phyloP scores from a whole-genome alignment of 1,140 invertebrate genomes.

The Leptoteleia sp. region DNA sequence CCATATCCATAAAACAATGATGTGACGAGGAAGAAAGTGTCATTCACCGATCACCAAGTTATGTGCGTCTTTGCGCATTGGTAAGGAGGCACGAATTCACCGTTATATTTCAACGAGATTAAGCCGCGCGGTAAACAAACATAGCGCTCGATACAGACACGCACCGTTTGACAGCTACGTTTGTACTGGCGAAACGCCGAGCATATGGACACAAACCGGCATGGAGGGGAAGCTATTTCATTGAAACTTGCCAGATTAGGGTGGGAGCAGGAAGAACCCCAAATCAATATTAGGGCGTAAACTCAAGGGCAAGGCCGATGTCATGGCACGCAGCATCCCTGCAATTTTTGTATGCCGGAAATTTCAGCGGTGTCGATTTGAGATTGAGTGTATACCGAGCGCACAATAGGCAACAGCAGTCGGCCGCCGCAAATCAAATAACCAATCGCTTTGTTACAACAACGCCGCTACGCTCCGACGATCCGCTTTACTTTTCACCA shows the following conservation, averaged over 20 bases:
- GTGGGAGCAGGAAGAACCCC: conserved; percentile 66
- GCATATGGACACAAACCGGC: conserved; percentile 69
- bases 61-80: too few relatives aligned
- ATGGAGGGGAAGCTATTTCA: conserved; percentile 64
- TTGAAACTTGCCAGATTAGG: conserved; percentile 47
- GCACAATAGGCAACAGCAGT: not conserved
- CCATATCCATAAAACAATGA: conserved; percentile 67
- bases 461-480: too few relatives aligned
- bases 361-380: conserved; percentile 37
- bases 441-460: conserved; percentile 10
- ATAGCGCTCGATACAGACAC: conserved; percentile 26
- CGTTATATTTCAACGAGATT: too few relatives aligned
- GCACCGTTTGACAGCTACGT: conserved; percentile 74
- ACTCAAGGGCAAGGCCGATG: conserved; percentile 75
- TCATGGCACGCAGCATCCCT: conserved; percentile 52
- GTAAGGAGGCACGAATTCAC: too few relatives aligned
- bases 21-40: not conserved
- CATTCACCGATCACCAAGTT: not conserved
- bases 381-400: conserved; percentile 11
- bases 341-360: conserved; percentile 21
- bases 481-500: too few relatives aligned
- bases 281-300: conserved; percentile 78
- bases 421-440: conserved; percentile 15
- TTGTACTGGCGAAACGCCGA: conserved; percentile 72
- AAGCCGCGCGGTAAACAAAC: conserved; percentile 19